Conservation (phyloP, 2,113 vertebrate genomes). For the Turdus rufiventris region DNA sequence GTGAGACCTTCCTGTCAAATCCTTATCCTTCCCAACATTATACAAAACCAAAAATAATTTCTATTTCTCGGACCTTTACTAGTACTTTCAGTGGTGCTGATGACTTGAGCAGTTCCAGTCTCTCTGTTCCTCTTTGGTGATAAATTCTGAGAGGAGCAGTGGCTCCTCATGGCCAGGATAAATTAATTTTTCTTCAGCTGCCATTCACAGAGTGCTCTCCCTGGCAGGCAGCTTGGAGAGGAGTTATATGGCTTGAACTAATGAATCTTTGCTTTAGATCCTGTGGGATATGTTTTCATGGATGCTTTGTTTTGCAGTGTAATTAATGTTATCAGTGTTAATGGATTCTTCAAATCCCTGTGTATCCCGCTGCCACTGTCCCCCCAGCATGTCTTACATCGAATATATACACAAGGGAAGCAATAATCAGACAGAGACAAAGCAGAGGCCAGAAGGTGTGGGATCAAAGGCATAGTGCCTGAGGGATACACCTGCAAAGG, state of each 20-base stretch:
- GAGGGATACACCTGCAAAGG: not conserved
- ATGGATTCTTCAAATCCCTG: not conserved
- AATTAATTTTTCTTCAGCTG: not conserved
- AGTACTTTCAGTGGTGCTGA: not conserved
- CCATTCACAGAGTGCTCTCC: not conserved
- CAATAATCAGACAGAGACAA: not conserved
- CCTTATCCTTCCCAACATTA: not conserved
- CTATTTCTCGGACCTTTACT: not conserved
- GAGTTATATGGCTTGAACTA: not conserved
- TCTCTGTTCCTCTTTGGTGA: not conserved
- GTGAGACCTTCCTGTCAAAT: too few species aligned
- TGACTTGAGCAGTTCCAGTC: not conserved
- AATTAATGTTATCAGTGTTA: conserved; percentile 12
- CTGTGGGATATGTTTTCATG: not conserved
- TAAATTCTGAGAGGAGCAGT: not conserved
- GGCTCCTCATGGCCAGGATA: not conserved
- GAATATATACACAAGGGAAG: not conserved
- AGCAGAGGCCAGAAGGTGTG: not conserved
- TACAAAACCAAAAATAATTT: not conserved
- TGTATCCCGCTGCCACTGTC: not conserved
- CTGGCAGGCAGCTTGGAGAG: not conserved
- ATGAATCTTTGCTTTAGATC: not conserved
- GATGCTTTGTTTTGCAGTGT: conserved; percentile 10
- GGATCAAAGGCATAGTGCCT: not conserved
- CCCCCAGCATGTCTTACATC: not conserved